Percentiles rank a stretch among this genome's conserved stretches.
Evolutionary conservation across 2,888 invertebrate species (phyloP).

Genomic region (Pristionchus arcanus): DNA sequence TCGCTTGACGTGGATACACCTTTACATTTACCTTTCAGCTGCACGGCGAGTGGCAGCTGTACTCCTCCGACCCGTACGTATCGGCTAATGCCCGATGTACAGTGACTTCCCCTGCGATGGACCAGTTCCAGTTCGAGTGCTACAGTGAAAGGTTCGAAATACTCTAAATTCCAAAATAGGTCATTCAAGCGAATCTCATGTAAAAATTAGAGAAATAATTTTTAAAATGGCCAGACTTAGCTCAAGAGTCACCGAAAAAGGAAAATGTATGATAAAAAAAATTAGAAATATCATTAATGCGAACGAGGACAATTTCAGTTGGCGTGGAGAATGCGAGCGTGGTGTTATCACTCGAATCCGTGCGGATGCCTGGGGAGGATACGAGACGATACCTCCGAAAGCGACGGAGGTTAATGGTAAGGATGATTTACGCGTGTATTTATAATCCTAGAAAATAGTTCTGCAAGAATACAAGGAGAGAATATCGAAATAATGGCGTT

Average conservation of each 20-base stretch:
- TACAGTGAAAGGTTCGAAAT: constrained; percentile 51
- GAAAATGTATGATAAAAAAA: too few relatives aligned
- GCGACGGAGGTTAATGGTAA: background rate
- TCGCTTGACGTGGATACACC: too few relatives aligned
- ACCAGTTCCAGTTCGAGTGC: constrained; percentile 54
- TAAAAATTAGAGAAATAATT: too few relatives aligned
- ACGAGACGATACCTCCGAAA: constrained; percentile 44
- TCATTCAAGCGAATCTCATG: too few relatives aligned
- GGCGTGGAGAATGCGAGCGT: constrained; percentile 69
- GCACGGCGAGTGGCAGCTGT: constrained; percentile 67
- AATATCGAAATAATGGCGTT: too few relatives aligned
- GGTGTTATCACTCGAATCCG: constrained; percentile 58
- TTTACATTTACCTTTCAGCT: constrained; percentile 57
- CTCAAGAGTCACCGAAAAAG: too few relatives aligned
- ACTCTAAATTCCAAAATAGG: too few relatives aligned
- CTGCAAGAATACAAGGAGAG: too few relatives aligned
- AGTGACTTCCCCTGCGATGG: constrained; percentile 55
- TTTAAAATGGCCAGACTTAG: too few relatives aligned
- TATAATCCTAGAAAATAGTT: too few relatives aligned
- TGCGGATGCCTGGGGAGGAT: constrained; percentile 62
- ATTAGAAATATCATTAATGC: too few relatives aligned
- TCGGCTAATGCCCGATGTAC: constrained; percentile 66
- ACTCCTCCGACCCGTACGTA: constrained; percentile 68
- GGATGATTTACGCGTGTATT: background rate
- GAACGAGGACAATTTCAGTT: constrained; percentile 61